Conservation (phyloP, 2,113 vertebrate species). For the Periophthalmodon schlosseri region DNA sequence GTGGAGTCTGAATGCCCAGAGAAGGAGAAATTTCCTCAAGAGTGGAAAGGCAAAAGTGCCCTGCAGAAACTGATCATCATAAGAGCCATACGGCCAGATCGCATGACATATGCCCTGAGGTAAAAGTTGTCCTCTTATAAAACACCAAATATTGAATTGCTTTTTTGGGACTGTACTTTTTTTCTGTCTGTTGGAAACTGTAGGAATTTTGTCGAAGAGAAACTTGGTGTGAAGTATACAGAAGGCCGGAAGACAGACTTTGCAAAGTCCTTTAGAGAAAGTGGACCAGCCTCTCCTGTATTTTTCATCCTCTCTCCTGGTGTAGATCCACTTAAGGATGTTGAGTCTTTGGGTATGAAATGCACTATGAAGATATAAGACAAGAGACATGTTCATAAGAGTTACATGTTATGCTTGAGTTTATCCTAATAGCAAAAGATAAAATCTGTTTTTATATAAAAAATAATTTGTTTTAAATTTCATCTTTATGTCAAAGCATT, state of each 20-base stretch:
- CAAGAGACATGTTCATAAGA: neutral
- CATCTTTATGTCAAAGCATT: neutral
- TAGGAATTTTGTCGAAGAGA: slow-evolving; percentile 81
- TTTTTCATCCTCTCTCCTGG: slow-evolving; percentile 79
- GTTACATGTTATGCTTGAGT: neutral
- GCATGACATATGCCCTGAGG: slow-evolving; percentile 78
- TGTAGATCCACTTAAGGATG: slow-evolving; percentile 70
- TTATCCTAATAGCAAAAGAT: neutral
- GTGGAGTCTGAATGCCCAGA: slow-evolving; percentile 79
- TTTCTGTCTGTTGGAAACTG: neutral
- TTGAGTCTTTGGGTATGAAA: slow-evolving; percentile 72
- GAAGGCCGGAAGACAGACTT: slow-evolving; percentile 77
- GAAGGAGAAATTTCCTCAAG: slow-evolving; percentile 79
- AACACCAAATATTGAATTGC: neutral
- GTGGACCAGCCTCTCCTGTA: slow-evolving; percentile 69
- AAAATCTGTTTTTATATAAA: neutral
- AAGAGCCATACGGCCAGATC: slow-evolving; percentile 71
- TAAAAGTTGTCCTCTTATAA: slow-evolving; percentile 17
- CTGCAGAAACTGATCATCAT: slow-evolving; percentile 79
- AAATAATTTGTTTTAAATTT: neutral
- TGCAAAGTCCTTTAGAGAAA: slow-evolving; percentile 78
- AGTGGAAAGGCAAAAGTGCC: slow-evolving; percentile 78
- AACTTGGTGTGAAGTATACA: slow-evolving; percentile 77
- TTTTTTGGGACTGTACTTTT: neutral
- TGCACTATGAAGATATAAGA: neutral